Conservation (phyloP, 2,797 vertebrate genomes). For the Tapera naevia region DNA sequence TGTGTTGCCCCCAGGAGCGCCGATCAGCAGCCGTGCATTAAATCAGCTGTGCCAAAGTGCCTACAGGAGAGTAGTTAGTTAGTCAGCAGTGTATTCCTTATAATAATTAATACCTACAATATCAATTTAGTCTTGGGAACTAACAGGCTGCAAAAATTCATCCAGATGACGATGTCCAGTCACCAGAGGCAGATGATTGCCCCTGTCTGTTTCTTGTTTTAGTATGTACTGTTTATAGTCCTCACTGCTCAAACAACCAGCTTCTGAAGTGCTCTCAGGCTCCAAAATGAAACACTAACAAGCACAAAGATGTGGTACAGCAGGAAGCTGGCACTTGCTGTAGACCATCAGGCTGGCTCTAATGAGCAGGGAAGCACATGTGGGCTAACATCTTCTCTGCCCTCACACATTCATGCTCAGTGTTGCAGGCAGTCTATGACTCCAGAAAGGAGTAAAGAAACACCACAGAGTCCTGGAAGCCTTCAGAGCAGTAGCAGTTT, state of each 20-base stretch:
- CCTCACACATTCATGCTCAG: not conserved
- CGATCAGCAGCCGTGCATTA: not conserved
- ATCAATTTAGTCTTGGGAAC: not conserved
- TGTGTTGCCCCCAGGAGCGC: not conserved
- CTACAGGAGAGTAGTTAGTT: not conserved
- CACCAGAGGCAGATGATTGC: not conserved
- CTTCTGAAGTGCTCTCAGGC: not conserved
- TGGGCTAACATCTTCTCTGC: not conserved
- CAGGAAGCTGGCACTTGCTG: not conserved
- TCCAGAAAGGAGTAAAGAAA: not conserved
- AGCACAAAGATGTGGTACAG: not conserved
- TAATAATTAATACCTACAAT: not conserved
- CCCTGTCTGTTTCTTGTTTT: not conserved
- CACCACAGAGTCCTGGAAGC: not conserved
- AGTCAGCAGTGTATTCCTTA: not conserved
- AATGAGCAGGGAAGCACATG: not conserved
- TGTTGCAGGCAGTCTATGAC: not conserved
- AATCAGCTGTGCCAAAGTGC: not conserved
- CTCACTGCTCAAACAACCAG: not conserved
- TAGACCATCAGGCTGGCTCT: not conserved
- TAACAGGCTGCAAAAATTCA: not conserved
- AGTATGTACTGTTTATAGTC: not conserved
- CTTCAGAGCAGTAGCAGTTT: not conserved
- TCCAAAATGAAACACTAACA: constrained; percentile 21
- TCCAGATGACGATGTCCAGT: not conserved